Conservation (phyloP, 2,888 invertebrate species). For the Cosmorhoe ocellata region DNA sequence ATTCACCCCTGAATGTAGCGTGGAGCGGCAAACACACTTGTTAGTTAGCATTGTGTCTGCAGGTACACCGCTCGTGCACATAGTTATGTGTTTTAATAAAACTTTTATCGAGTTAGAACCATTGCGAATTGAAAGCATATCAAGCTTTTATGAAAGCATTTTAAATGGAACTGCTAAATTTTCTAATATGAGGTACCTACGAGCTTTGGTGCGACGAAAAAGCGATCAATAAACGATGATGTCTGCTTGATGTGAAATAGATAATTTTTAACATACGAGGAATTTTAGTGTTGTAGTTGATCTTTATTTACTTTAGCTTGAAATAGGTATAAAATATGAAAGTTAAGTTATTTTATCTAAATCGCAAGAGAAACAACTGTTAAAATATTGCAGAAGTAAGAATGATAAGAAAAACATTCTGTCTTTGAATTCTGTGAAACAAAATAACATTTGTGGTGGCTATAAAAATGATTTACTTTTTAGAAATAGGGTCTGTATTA, state of each 20-base stretch:
- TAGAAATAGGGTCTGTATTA: slow-evolving; percentile 29
- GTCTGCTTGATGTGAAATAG: too few species aligned
- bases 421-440: slow-evolving; percentile 36
- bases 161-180: background rate
- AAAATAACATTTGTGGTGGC: slow-evolving; percentile 33
- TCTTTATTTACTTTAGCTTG: too few species aligned
- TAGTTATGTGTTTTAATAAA: slow-evolving; percentile 37
- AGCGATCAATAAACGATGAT: too few species aligned
- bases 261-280: too few species aligned
- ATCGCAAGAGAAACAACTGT: slow-evolving; percentile 8
- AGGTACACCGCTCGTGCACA: slow-evolving; percentile 30
- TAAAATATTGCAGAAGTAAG: slow-evolving; percentile 25
- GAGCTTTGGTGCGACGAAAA: too few species aligned
- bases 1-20: slow-evolving; percentile 6
- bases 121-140: slow-evolving; percentile 26
- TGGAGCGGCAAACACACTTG: slow-evolving; percentile 28
- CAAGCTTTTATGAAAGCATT: slow-evolving; percentile 7
- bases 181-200: too few species aligned
- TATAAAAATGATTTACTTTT: slow-evolving; percentile 39
- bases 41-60: slow-evolving; percentile 41
- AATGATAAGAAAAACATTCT: slow-evolving; percentile 25
- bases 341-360: too few species aligned
- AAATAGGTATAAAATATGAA: too few species aligned
- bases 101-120: slow-evolving; percentile 31
- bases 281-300: too few species aligned